phyloP scores from a whole-genome alignment of 92 coral and sea anemone species.

The Meandrina meandrites region DNA sequence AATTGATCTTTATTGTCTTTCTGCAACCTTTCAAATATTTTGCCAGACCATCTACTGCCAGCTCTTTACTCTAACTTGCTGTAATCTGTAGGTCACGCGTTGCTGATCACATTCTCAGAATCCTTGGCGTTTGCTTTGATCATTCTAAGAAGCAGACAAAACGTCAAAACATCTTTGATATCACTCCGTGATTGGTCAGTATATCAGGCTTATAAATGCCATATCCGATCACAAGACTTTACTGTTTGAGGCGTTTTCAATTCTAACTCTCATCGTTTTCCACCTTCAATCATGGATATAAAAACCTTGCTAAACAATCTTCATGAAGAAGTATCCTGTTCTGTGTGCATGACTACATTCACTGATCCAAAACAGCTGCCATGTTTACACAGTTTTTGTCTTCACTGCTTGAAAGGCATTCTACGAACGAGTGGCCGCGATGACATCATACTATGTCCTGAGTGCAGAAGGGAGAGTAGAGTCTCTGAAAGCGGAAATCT shows the following conservation, averaged over 20 bases:
- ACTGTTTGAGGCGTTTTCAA: neutral
- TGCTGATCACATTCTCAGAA: neutral
- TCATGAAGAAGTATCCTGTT: constrained; percentile 27
- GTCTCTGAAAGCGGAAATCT: constrained; percentile 14
- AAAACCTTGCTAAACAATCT: constrained; percentile 20
- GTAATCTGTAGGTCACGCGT: neutral
- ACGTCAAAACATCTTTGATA: neutral
- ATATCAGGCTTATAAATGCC: neutral
- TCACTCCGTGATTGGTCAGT: neutral
- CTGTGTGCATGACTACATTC: constrained; percentile 22
- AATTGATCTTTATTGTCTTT: neutral
- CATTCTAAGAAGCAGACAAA: neutral
- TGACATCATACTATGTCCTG: constrained; percentile 1
- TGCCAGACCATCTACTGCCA: neutral
- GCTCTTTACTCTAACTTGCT: too few relatives aligned
- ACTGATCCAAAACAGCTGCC: constrained; percentile 33
- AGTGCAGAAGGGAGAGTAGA: constrained; percentile 14
- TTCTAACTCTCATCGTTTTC: neutral
- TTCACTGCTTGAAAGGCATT: constrained; percentile 23
- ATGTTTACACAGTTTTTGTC: constrained; percentile 47
- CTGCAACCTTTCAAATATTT: neutral
- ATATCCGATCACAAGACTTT: neutral
- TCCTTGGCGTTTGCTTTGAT: neutral
- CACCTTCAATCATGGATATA: neutral
- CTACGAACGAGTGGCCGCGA: neutral